phyloP scores from a whole-genome alignment of 2,888 invertebrate genomes.

The Alloscopus bannaensis region DNA sequence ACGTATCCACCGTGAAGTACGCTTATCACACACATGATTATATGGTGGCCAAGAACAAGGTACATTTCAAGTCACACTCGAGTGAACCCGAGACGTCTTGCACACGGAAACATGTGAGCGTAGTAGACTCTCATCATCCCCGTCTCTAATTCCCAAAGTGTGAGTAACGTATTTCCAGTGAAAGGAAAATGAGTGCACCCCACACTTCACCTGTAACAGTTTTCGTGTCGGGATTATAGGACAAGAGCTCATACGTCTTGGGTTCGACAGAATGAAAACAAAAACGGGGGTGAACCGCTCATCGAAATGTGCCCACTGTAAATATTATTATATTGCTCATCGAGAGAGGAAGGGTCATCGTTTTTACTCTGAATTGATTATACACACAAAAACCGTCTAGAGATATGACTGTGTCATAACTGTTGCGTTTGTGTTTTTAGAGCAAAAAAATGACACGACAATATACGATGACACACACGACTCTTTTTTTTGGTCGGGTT shows the following conservation, averaged over 20 bases:
- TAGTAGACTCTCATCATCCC: neutral
- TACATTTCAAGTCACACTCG: too few species aligned
- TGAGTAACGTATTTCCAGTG: slow-evolving; percentile 12
- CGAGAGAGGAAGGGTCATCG: neutral
- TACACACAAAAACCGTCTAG: neutral
- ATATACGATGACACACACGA: neutral
- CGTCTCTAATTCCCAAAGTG: neutral
- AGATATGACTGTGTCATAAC: neutral
- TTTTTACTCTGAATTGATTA: neutral
- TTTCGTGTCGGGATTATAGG: too few species aligned
- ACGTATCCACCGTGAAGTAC: too few species aligned
- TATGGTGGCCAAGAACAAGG: too few species aligned
- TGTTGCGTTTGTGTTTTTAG: slow-evolving; percentile 1
- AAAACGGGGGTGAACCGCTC: too few species aligned
- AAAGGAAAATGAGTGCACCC: neutral
- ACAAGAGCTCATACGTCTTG: neutral
- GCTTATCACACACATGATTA: too few species aligned
- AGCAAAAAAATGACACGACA: too few species aligned
- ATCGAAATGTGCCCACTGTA: too few species aligned
- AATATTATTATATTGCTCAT: too few species aligned
- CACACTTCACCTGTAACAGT: too few species aligned
- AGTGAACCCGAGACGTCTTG: too few species aligned
- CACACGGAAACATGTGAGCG: neutral
- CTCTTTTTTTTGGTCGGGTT: neutral
- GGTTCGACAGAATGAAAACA: slow-evolving; percentile 6